Evolutionary conservation across 2,113 vertebrate species (phyloP), one percentile per base, ranked within the genome.

Genomic region (Vidua chalybeata): DNA sequence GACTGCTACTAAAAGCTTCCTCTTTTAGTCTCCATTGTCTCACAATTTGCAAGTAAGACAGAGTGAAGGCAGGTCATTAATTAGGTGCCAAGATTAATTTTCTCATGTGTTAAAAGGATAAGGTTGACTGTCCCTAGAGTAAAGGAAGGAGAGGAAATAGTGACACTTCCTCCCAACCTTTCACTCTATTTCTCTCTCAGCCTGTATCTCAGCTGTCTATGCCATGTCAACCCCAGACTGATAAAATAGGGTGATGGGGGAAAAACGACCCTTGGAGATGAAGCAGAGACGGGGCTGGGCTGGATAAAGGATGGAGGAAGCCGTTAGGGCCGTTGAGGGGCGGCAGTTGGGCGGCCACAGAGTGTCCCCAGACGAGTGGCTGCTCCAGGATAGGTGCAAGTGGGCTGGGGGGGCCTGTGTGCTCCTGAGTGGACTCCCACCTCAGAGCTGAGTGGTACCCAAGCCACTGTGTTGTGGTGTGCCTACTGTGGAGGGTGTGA

Each of bases 311-410:
- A 4, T 3, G 0, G 2, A 22, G 3, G 18, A 26, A 35, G 58
- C 30, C 0, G 62, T 72, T 86, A 5, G 26, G 52, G 46, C 45
- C 0, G 26, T 59, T 94, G 58, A 8, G 22, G 26, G n/a, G 7
- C 0, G 11, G 11, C 79, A 13, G 61, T 7, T 45, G 69, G 35
- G 73, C 0, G 0, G 45, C 3, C 3, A 1, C 9, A 2, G 19
- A 43, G 24, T 0, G 1, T 19, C 2, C 37, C 31, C 58, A 11
- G 33, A n/a, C 0, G 0, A 49, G 30, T 0, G 0, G 30, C 69
- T 23, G 3, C 17, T 39, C 54, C 28, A 3, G 28, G 17, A 5
- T 1, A 28, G 63, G 12, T 12, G 33, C 7, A 15, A 0, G 2
- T 1, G 9, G 31, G 15, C 18, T n/a, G 39, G 37, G 26, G 14